phyloP scores from a whole-genome alignment of 2,797 vertebrate genomes.

The Sebastolobus altivelis region DNA sequence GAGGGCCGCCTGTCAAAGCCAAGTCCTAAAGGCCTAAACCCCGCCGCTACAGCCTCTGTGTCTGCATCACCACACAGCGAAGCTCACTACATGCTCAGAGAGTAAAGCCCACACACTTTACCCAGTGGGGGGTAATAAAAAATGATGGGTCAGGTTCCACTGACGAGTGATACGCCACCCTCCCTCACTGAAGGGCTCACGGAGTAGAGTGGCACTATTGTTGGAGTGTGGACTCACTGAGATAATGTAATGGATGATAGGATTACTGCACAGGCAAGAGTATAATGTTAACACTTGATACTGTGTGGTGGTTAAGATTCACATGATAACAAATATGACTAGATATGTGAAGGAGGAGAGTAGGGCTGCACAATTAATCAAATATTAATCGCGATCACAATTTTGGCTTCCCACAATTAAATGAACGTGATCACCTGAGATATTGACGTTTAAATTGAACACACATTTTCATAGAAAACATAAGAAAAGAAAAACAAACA shows the following conservation, averaged over 20 bases:
- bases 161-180: conserved; percentile 20
- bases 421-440: too few species aligned
- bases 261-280: conserved; percentile 11
- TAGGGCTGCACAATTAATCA: too few species aligned
- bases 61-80: conserved; percentile 33
- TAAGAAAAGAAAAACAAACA: too few species aligned
- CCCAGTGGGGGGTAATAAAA: conserved; percentile 22
- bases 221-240: conserved; percentile 16
- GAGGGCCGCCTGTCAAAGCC: conserved; percentile 60
- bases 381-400: too few species aligned
- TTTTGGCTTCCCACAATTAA: too few species aligned
- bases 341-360: not conserved
- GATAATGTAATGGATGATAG: conserved; percentile 39
- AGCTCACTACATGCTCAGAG: conserved; percentile 32
- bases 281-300: conserved; percentile 20
- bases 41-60: conserved; percentile 21
- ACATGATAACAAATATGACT: not conserved
- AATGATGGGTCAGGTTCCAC: conserved; percentile 55
- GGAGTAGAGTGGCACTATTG: conserved; percentile 29
- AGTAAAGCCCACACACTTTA: conserved; percentile 40
- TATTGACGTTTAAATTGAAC: too few species aligned
- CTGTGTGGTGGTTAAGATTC: not conserved
- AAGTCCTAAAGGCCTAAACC: conserved; percentile 41
- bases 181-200: conserved; percentile 21
- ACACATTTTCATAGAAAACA: too few species aligned